Evolutionary conservation across 2,113 vertebrate species (phyloP).

Genomic region (Nerophis lumbriciformis): DNA sequence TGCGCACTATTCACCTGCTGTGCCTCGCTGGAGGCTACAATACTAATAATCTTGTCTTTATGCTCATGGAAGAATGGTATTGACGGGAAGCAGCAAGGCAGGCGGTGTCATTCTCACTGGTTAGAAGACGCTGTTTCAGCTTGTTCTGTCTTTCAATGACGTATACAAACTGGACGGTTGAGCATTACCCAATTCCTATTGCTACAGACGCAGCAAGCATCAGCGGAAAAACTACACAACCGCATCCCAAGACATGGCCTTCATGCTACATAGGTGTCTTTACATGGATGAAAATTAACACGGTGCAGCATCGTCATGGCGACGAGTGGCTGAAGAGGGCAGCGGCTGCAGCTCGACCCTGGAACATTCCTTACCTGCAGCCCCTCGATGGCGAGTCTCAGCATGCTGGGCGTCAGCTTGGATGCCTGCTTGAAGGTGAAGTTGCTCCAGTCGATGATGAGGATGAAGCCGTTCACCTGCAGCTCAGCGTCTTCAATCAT

Average conservation of each 20-base stretch:
- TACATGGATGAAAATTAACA: slow-evolving; percentile 1
- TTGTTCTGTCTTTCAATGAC: too few species aligned
- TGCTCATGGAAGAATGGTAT: too few species aligned
- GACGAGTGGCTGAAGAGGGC: slow-evolving; percentile 1
- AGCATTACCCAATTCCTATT: too few species aligned
- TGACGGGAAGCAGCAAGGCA: too few species aligned
- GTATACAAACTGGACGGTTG: too few species aligned
- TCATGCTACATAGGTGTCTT: slow-evolving; percentile 31
- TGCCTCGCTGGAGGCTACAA: not conserved
- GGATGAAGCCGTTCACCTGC: slow-evolving; percentile 97
- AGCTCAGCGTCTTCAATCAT: slow-evolving; percentile 98
- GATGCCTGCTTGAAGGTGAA: slow-evolving; percentile 99
- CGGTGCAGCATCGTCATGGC: not conserved
- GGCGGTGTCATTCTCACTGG: too few species aligned
- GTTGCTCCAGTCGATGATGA: slow-evolving; percentile 99
- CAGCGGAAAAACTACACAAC: slow-evolving; percentile 8
- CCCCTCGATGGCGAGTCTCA: slow-evolving; percentile 93
- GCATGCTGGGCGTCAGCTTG: slow-evolving; percentile 95
- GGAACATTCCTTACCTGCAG: slow-evolving; percentile 79
- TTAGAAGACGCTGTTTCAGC: too few species aligned
- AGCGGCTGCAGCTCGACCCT: not conserved
- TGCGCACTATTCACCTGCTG: slow-evolving; percentile 22
- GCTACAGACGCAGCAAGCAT: too few species aligned
- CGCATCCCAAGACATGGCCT: slow-evolving; percentile 35
- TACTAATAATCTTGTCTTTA: not conserved